These are phyloP conservation scores for Drosophila seclusa DNA, from an alignment of 2,888 invertebrate genomes.

Conservation along the genomic window DNA sequence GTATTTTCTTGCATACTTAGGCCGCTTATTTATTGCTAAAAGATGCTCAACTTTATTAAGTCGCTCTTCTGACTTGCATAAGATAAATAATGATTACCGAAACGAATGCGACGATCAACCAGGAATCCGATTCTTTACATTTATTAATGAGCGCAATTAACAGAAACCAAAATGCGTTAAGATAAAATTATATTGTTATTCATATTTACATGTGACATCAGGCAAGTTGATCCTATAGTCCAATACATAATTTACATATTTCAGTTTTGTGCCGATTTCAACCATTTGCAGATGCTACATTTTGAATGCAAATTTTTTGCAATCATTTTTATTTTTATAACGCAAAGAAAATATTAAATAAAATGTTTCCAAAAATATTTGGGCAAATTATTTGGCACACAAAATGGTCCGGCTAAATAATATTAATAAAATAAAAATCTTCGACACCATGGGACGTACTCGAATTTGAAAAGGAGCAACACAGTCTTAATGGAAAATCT, in stretches of 20 bases:
- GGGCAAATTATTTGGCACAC: conserved; percentile 35
- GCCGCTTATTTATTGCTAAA: conserved; percentile 16
- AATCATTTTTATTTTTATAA: not conserved
- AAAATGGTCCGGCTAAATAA: conserved; percentile 37
- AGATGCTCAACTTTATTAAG: conserved; percentile 10
- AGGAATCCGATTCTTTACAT: not conserved
- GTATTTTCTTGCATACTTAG: not conserved
- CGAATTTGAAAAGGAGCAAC: conserved; percentile 35
- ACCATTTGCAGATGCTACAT: not conserved
- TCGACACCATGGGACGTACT: conserved; percentile 9
- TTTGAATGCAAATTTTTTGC: conserved; percentile 11
- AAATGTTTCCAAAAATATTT: conserved; percentile 18
- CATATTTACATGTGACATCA: not conserved
- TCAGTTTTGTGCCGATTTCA: not conserved
- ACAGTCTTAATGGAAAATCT: conserved; percentile 51
- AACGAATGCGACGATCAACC: not conserved
- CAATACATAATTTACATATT: not conserved
- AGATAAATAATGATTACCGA: conserved; percentile 21
- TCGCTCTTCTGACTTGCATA: not conserved
- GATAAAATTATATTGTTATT: not conserved
- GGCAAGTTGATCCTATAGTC: not conserved
- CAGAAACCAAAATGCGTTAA: conserved; percentile 6
- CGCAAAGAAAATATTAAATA: conserved; percentile 17
- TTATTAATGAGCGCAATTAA: conserved; percentile 10
- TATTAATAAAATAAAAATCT: conserved; percentile 60